Conservation (phyloP, 1,140 invertebrate genomes). For the Drosophila sucinea region DNA sequence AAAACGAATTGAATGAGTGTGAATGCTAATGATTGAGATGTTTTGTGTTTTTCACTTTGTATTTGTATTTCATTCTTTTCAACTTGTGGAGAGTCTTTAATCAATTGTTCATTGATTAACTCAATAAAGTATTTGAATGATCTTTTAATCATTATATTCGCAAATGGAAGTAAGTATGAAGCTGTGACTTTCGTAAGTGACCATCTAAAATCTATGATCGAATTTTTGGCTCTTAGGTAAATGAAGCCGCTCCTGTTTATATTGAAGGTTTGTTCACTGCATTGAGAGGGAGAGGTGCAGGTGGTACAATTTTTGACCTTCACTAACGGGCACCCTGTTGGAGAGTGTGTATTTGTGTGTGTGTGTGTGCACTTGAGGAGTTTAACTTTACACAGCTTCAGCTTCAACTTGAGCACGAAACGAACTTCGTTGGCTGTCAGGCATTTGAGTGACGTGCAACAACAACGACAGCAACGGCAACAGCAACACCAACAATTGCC, state of each 20-base stretch:
- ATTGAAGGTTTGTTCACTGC: conserved; percentile 34
- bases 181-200: too few relatives aligned
- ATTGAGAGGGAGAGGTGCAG: conserved; percentile 1
- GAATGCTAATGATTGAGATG: too few relatives aligned
- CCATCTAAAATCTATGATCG: too few relatives aligned
- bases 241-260: neutral
- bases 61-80: too few relatives aligned
- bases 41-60: too few relatives aligned
- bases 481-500: conserved; percentile 30
- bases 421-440: conserved; percentile 70
- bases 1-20: too few relatives aligned
- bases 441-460: conserved; percentile 76
- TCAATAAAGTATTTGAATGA: too few relatives aligned
- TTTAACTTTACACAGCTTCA: conserved; percentile 39
- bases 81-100: too few relatives aligned
- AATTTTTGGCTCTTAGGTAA: neutral
- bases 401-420: conserved; percentile 61
- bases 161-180: too few relatives aligned
- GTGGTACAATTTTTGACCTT: conserved; percentile 56
- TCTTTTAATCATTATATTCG: too few relatives aligned
- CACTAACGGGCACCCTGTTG: conserved; percentile 35
- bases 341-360: conserved; percentile 16
- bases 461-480: conserved; percentile 35
- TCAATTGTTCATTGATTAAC: too few relatives aligned
- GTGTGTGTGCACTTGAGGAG: conserved; percentile 60